Conservation (phyloP, 2,113 vertebrate genomes). For the Malurus melanocephalus region DNA sequence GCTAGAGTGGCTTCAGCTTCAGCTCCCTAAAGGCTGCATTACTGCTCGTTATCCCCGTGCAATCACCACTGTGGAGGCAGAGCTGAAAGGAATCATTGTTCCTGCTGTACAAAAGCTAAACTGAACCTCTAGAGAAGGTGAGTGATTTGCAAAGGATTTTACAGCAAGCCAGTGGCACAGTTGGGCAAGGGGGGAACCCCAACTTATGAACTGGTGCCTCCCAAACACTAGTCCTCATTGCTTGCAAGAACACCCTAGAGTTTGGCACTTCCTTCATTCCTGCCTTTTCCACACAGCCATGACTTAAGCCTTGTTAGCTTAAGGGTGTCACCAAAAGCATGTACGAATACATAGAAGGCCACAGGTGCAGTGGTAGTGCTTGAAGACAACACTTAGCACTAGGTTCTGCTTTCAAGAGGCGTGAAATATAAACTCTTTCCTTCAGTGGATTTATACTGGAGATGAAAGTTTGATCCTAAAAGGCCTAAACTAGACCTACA, state of each 20-base stretch:
- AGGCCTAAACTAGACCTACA: background rate
- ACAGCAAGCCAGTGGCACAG: background rate
- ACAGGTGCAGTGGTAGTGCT: background rate
- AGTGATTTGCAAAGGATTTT: background rate
- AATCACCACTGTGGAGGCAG: background rate
- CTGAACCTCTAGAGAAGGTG: conserved; percentile 15
- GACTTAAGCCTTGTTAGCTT: background rate
- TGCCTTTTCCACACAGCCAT: background rate
- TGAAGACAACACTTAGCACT: background rate
- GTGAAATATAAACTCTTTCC: background rate
- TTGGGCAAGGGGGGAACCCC: background rate
- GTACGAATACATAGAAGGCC: background rate
- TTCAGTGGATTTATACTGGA: background rate
- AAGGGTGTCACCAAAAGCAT: background rate
- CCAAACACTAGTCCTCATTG: background rate
- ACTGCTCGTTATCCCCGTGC: background rate
- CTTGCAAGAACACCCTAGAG: background rate
- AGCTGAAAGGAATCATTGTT: conserved; percentile 38
- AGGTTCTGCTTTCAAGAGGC: background rate
- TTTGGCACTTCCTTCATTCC: background rate
- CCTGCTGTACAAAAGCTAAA: background rate
- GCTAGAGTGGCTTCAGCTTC: background rate
- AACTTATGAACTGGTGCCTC: fast-evolving
- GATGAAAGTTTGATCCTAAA: background rate
- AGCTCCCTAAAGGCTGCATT: background rate